phyloP scores from a whole-genome alignment of 2,797 vertebrate species.

The Echiichthys vipera region DNA sequence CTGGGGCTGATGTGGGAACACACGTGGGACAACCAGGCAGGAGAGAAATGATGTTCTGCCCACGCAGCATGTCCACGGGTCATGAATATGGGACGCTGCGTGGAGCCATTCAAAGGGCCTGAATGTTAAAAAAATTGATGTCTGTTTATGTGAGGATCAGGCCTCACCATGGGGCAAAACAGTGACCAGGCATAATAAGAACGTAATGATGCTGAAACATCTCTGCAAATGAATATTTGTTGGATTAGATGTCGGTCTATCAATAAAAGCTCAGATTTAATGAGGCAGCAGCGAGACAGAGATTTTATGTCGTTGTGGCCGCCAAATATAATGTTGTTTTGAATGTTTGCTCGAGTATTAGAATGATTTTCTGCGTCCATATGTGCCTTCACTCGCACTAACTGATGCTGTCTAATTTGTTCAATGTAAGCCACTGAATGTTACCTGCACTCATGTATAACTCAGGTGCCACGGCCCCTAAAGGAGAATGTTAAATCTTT shows the following conservation, averaged over 20 bases:
- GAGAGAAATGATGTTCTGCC: constrained; percentile 13
- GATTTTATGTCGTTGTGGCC: background rate
- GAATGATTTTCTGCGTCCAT: background rate
- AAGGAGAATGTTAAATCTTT: background rate
- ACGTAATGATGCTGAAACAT: background rate
- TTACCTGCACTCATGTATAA: background rate
- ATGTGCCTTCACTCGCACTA: background rate
- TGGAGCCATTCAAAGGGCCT: constrained; percentile 21
- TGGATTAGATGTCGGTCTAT: background rate
- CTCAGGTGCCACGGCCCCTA: background rate
- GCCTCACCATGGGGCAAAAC: constrained; percentile 54
- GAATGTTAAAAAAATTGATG: constrained; percentile 37
- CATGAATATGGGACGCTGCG: constrained; percentile 14
- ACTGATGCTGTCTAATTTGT: constrained; percentile 8
- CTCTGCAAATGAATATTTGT: background rate
- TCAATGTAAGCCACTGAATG: background rate
- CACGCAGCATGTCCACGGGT: background rate
- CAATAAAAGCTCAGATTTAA: background rate
- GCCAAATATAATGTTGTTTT: too few species aligned
- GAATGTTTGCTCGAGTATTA: background rate
- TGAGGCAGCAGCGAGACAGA: background rate
- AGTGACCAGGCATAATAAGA: background rate
- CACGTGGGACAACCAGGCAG: background rate
- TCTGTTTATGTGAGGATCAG: constrained; percentile 4
- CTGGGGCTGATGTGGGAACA: background rate